Conservation (phyloP, 2,113 vertebrate genomes). For the Octodon degus region DNA sequence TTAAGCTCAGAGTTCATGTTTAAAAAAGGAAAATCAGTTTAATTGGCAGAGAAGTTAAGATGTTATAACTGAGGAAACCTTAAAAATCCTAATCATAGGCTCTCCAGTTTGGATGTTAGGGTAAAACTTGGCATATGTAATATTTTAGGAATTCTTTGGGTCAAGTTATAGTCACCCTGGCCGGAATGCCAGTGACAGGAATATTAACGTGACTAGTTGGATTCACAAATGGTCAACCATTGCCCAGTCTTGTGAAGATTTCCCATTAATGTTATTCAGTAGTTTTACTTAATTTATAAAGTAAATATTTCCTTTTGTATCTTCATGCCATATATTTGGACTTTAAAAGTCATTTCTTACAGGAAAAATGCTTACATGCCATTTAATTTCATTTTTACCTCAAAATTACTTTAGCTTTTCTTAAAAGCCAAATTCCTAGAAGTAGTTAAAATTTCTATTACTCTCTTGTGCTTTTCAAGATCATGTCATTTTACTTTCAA, state of each 20-base stretch:
- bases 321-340: not conserved
- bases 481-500: not conserved
- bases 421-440: not conserved
- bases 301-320: conserved; percentile 14
- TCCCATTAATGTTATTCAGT: conserved; percentile 2
- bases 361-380: not conserved
- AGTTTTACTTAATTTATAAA: conserved; percentile 39
- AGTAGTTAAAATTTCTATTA: conserved; percentile 2
- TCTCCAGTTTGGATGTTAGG: not conserved
- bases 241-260: not conserved
- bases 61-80: not conserved
- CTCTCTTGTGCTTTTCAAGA: conserved; percentile 44
- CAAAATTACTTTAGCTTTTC: conserved; percentile 37
- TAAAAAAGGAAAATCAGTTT: conserved; percentile 4
- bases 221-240: not conserved
- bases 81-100: not conserved
- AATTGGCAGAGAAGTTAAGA: conserved; percentile 10
- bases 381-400: conserved; percentile 37
- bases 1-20: conserved; percentile 20
- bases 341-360: conserved; percentile 17
- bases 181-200: not conserved
- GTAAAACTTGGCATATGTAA: not conserved
- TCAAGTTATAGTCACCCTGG: not conserved
- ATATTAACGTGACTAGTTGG: not conserved
- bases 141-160: not conserved